phyloP scores from a whole-genome alignment of 2,113 vertebrate species.

The Planiliza haematocheilus region DNA sequence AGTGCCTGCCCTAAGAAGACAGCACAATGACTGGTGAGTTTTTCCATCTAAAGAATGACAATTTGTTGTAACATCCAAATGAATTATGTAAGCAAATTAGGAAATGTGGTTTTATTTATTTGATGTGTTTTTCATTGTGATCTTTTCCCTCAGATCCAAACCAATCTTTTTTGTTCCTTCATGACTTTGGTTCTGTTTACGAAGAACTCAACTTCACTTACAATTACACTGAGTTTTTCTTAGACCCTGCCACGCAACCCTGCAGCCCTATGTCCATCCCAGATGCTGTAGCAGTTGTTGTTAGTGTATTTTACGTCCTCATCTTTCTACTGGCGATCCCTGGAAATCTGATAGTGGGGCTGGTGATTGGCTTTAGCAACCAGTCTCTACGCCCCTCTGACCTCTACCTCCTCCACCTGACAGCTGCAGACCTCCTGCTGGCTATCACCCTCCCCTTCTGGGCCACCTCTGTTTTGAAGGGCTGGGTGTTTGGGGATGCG shows the following conservation, averaged over 20 bases:
- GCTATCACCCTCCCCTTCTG: constrained; percentile 82
- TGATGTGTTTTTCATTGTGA: background rate
- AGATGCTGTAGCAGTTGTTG: background rate
- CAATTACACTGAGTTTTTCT: constrained; percentile 28
- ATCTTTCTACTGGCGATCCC: constrained; percentile 82
- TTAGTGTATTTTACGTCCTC: constrained; percentile 70
- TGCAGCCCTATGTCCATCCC: constrained; percentile 52
- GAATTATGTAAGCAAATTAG: background rate
- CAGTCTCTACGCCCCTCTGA: constrained; percentile 76
- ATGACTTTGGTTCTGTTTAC: constrained; percentile 59
- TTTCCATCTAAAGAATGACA: background rate
- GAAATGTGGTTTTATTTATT: background rate
- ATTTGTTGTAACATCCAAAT: background rate
- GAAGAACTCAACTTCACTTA: constrained; percentile 70
- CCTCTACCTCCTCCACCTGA: constrained; percentile 83
- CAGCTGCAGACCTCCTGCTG: constrained; percentile 78
- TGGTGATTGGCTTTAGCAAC: constrained; percentile 73
- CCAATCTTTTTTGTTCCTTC: background rate
- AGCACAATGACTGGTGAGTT: constrained; percentile 75
- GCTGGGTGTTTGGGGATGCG: constrained; percentile 82
- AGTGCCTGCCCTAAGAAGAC: background rate
- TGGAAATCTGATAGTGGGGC: constrained; percentile 79
- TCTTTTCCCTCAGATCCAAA: constrained; percentile 66
- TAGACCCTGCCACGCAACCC: constrained; percentile 59
- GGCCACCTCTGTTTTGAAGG: constrained; percentile 63